Evolutionary conservation across 2,888 invertebrate species (phyloP).

Genomic region (Tryphoninae sp.): DNA sequence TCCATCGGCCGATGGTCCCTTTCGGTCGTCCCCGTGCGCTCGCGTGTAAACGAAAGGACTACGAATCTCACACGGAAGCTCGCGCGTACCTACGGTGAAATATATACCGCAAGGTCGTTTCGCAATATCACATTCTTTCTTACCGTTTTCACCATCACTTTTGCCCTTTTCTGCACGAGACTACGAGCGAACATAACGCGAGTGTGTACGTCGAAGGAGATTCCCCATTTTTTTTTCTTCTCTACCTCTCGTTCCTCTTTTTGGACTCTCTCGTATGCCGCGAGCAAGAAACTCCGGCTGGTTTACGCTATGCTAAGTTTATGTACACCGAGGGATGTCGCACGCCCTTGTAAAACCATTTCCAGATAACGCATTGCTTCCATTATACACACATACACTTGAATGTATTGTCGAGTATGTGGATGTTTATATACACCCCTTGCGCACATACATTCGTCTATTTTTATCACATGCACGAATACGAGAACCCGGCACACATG

Average conservation of each 20-base stretch:
- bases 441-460: slow-evolving; percentile 10
- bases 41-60: slow-evolving; percentile 20
- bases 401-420: background rate
- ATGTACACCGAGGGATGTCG: slow-evolving; percentile 79
- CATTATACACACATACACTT: slow-evolving; percentile 66
- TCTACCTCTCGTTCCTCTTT: slow-evolving; percentile 32
- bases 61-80: background rate
- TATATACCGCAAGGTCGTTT: slow-evolving; percentile 57
- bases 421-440: slow-evolving; percentile 26
- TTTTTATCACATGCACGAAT: slow-evolving; percentile 30
- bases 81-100: slow-evolving; percentile 36
- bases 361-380: slow-evolving; percentile 79
- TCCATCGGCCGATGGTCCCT: slow-evolving; percentile 65
- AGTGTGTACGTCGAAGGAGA: background rate
- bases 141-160: slow-evolving; percentile 34
- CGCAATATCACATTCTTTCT: slow-evolving; percentile 54
- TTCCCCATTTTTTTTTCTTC: background rate
- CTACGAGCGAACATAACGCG: slow-evolving; percentile 29
- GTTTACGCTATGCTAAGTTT: slow-evolving; percentile 77
- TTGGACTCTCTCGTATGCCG: slow-evolving; percentile 59
- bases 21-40: slow-evolving; percentile 7
- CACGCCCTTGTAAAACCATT: slow-evolving; percentile 80
- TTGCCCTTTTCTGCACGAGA: slow-evolving; percentile 20
- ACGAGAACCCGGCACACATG: slow-evolving; percentile 63
- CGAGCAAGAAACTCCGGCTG: slow-evolving; percentile 42